Evolutionary conservation across 2,113 vertebrate species (phyloP).

Genomic region (Talpa occidentalis): DNA sequence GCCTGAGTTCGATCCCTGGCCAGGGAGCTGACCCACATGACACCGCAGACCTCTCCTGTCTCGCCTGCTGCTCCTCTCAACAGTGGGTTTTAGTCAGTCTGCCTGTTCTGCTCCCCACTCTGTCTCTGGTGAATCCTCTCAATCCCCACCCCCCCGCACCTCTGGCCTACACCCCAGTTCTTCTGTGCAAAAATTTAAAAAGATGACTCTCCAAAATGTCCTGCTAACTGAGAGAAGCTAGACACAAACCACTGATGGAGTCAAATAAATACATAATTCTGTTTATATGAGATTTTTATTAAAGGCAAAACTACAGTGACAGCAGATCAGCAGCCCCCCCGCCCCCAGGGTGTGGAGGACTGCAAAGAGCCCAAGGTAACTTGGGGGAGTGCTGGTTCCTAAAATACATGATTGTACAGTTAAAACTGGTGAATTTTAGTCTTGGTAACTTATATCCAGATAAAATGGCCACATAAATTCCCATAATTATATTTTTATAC

Average conservation of each 20-base stretch:
- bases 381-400: not conserved
- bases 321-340: not conserved
- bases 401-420: not conserved
- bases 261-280: not conserved
- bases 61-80: too few species aligned
- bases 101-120: too few species aligned
- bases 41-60: too few species aligned
- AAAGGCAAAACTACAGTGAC: not conserved
- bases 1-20: too few species aligned
- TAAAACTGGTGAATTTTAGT: conserved; percentile 7
- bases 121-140: too few species aligned
- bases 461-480: not conserved
- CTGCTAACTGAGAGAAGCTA: not conserved
- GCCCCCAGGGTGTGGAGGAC: not conserved
- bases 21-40: too few species aligned
- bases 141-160: too few species aligned
- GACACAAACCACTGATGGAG: not conserved
- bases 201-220: not conserved
- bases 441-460: not conserved
- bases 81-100: too few species aligned
- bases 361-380: not conserved
- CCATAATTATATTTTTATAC: not conserved
- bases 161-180: too few species aligned
- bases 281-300: not conserved
- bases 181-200: not conserved